Base-by-base conservation (phyloP, 2,888 invertebrate species). In the Octonoba sinensis region DNA sequence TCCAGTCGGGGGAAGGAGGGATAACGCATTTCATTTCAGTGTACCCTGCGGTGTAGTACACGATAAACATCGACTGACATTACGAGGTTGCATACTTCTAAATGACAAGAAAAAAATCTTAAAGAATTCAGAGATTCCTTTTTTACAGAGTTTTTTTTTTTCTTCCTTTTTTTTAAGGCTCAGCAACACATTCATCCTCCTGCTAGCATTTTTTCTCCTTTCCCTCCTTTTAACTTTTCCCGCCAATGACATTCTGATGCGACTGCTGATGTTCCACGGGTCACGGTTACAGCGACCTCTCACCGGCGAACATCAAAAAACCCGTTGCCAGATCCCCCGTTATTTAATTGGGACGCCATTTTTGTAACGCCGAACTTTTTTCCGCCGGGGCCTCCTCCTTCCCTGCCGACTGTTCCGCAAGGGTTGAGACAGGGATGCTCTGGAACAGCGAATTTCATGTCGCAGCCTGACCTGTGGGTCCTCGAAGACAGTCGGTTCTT, bases 331-430 rank as follows among this genome's bases (percentile, higher is more conserved):
- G 54, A 77, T 77, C 70, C 70, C 49, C 20, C 56, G 36, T 51
- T 79, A 57, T 79, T 79, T 79, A 79, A 79, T 79, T 79, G 72
- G 73, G 72, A 66, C 79, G 72, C 79, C 79, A 73, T 79, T 79
- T 73, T 79, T 60, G 73, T 73, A 79, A 62, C 60, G 46, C 64
- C 47, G 51, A 49, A 54, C 36, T 76, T 76, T 66, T 66, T 60
- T 36, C 24, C 49, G n/a, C 16, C 24, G 59, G 60, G 75, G 36
- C n/a, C 64, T 69, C 22, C 36, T 49, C 8, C 20, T 11, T 18
- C 46, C 49, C 18, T 46, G 44, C 54, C 74, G 59, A 65, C 66
- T 18, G 65, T 65, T 65, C 49, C 47, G 47, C 65, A 65, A 47
- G 27, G 57, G 22, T 57, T n/a, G 57, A n/a, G n/a, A 54, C 4